Percentiles rank a stretch among this genome's conserved stretches.
phyloP scores from a whole-genome alignment of 2,797 vertebrate species.

The Gobionotothen gibberifrons region DNA sequence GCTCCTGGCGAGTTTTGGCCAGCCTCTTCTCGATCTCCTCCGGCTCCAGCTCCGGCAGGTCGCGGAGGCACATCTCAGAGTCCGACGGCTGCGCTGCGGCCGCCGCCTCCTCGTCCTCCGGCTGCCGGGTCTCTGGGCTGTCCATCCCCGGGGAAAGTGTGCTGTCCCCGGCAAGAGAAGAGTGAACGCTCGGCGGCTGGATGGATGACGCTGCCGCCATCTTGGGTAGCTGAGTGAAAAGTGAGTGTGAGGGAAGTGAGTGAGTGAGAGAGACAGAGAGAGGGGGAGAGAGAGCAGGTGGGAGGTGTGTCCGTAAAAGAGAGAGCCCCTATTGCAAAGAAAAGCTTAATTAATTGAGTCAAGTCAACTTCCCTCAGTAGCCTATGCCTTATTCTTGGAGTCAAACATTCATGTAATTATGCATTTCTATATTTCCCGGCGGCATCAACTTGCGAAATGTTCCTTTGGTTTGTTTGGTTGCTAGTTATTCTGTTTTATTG shows the following conservation, averaged over 20 bases:
- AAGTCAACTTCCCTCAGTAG: background rate
- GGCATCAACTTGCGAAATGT: background rate
- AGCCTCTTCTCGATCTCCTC: slow-evolving; percentile 89
- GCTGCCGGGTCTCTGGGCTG: slow-evolving; percentile 79
- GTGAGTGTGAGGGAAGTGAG: slow-evolving; percentile 60
- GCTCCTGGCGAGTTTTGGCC: slow-evolving; percentile 89
- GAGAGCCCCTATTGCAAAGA: background rate
- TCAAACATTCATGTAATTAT: background rate
- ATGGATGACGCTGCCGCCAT: slow-evolving; percentile 89
- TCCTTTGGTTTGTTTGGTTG: background rate
- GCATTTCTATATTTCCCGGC: background rate
- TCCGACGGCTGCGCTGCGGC: slow-evolving; percentile 66
- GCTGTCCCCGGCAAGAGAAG: slow-evolving; percentile 77
- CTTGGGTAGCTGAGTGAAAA: slow-evolving; percentile 82
- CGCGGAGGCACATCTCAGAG: slow-evolving; percentile 77
- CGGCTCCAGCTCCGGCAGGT: slow-evolving; percentile 83
- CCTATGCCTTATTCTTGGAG: background rate
- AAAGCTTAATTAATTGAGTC: background rate
- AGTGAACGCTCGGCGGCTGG: slow-evolving; percentile 84
- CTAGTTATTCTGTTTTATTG: background rate
- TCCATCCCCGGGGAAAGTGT: slow-evolving; percentile 78
- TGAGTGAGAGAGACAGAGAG: slow-evolving; percentile 23
- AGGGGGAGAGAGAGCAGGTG: slow-evolving; percentile 51
- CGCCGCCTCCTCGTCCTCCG: slow-evolving; percentile 75
- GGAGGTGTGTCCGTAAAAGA: slow-evolving; percentile 50